phyloP scores from a whole-genome alignment of 2,888 invertebrate species.

The Orthosia gracilis region DNA sequence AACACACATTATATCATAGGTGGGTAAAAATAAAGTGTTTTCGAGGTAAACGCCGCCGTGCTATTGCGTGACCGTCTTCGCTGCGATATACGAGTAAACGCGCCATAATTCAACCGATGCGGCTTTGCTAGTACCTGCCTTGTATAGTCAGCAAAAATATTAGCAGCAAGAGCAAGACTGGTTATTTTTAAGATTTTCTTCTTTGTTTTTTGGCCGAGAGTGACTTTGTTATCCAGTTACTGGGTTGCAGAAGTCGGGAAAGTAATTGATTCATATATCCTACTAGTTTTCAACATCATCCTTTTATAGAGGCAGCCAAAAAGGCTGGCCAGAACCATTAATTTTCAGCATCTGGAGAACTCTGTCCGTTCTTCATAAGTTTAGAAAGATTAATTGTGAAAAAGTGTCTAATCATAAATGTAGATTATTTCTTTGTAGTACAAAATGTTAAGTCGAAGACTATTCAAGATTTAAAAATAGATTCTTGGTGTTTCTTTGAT shows the following conservation, averaged over 20 bases:
- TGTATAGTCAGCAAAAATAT: slow-evolving; percentile 36
- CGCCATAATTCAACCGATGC: slow-evolving; percentile 53
- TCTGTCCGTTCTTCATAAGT: no score
- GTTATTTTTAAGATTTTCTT: neutral
- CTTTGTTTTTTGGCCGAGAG: neutral
- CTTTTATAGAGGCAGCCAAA: no score
- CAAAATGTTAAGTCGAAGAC: neutral
- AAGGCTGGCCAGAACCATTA: no score
- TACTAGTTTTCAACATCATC: no score
- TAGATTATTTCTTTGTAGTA: neutral
- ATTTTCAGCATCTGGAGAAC: no score
- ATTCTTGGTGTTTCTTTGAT: slow-evolving; percentile 10
- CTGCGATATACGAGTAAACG: slow-evolving; percentile 35
- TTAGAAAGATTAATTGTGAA: neutral
- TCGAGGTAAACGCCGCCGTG: slow-evolving; percentile 39
- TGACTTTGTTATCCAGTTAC: no score
- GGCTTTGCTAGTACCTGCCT: slow-evolving; percentile 15
- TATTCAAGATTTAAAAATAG: slow-evolving; percentile 1
- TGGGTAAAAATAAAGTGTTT: slow-evolving; percentile 59
- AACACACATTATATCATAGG: slow-evolving; percentile 57
- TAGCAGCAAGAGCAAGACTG: no score
- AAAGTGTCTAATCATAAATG: neutral
- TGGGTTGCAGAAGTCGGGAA: no score
- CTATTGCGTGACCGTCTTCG: slow-evolving; percentile 65
- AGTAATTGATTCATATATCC: no score